Conservation (phyloP, 2,797 vertebrate species). For the Pteropus rufus region DNA sequence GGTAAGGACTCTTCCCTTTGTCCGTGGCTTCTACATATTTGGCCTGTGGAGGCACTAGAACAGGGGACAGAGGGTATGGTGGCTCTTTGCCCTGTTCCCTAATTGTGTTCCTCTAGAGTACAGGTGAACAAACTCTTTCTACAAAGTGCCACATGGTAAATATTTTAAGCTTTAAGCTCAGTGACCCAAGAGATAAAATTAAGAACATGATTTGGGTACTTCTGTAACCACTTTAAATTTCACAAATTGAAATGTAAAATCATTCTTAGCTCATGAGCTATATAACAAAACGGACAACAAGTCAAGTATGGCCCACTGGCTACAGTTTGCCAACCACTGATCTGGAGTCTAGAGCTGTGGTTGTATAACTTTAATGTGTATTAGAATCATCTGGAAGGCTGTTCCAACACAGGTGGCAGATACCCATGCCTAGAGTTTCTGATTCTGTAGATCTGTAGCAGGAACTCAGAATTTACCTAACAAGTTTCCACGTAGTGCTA, state of each 20-base stretch:
- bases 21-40: background rate
- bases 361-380: background rate
- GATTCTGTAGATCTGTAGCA: background rate
- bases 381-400: background rate
- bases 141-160: background rate
- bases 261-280: background rate
- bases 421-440: background rate
- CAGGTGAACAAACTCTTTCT: background rate
- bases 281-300: background rate
- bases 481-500: background rate
- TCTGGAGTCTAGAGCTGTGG: fast-evolving
- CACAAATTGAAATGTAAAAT: background rate
- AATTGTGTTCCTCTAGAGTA: background rate
- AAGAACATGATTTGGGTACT: background rate
- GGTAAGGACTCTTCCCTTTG: too few relatives aligned
- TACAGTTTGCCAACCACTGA: fast-evolving
- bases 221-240: background rate
- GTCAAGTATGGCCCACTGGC: background rate
- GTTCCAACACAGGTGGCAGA: background rate
- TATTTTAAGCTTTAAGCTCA: conserved; percentile 11
- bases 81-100: background rate
- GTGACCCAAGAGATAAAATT: background rate
- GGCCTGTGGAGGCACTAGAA: background rate
- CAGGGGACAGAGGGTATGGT: background rate
- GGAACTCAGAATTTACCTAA: too few relatives aligned